These are phyloP conservation scores for Myotis myotis DNA, from an alignment of 2,797 vertebrate species.

Conservation along the genomic window DNA sequence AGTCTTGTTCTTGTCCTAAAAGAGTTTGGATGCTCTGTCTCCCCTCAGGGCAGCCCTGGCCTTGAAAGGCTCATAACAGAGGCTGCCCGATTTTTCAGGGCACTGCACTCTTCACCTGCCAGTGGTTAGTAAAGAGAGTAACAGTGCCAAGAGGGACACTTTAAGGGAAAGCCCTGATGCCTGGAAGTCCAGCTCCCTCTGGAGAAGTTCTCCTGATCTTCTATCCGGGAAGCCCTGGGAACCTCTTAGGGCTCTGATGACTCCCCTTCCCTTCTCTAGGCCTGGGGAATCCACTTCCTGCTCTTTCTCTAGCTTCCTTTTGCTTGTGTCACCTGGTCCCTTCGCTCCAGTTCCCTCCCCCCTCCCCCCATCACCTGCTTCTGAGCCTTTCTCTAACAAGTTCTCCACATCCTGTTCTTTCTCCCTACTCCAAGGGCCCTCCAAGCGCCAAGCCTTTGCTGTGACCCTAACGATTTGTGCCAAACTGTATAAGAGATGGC, in stretches of 20 bases:
- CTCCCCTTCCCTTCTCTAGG: background rate
- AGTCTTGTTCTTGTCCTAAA: background rate
- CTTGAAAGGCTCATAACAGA: background rate
- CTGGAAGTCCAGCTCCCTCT: background rate
- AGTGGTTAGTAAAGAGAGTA: constrained; percentile 54
- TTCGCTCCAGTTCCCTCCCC: background rate
- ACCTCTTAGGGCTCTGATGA: background rate
- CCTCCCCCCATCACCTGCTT: background rate
- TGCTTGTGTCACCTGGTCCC: background rate
- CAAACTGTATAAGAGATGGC: background rate
- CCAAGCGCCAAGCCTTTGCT: background rate
- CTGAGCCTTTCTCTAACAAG: background rate
- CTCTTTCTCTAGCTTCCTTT: background rate
- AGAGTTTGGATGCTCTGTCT: background rate
- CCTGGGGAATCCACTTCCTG: background rate
- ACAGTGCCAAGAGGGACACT: constrained; percentile 62
- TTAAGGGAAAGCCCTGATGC: constrained; percentile 64
- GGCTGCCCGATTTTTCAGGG: background rate
- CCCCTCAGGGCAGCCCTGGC: background rate
- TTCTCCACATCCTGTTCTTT: background rate
- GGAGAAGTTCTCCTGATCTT: background rate
- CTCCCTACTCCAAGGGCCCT: background rate
- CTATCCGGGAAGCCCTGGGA: background rate
- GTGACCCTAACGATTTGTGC: background rate
- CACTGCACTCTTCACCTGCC: background rate